These are phyloP conservation scores for Drosophila nigricruria DNA, from an alignment of 2,888 invertebrate species.

Conservation along the genomic window DNA sequence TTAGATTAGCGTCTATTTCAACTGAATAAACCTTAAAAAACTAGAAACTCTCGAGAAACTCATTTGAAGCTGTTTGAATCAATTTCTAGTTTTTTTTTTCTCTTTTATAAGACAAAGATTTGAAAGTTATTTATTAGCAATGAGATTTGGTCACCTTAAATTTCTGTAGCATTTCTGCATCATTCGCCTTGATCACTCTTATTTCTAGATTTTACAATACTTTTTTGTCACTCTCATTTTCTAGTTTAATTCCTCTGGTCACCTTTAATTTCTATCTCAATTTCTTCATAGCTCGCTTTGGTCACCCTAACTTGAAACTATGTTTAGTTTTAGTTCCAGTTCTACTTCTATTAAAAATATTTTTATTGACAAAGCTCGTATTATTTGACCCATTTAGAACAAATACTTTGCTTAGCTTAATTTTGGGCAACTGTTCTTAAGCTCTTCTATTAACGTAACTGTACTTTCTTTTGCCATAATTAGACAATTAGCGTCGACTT, in stretches of 20 bases:
- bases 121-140: not conserved
- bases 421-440: conserved; percentile 32
- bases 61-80: not conserved
- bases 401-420: not conserved
- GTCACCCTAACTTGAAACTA: not conserved
- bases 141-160: not conserved
- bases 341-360: not conserved
- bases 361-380: not conserved
- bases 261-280: too few relatives aligned
- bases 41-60: conserved; percentile 12
- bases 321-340: not conserved
- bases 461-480: conserved; percentile 46
- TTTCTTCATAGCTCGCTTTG: not conserved
- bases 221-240: too few relatives aligned
- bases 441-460: conserved; percentile 64
- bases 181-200: not conserved
- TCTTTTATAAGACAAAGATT: not conserved
- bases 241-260: too few relatives aligned
- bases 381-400: not conserved
- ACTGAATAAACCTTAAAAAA: conserved; percentile 20
- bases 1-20: conserved; percentile 32
- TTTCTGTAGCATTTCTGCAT: too few relatives aligned
- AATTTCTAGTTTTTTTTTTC: not conserved
- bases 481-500: conserved; percentile 54
- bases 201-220: not conserved